A percentile compares a stretch with the other conserved stretches of the same genome.
Conservation (phyloP, 1,140 invertebrate species). For the Calosoma granatense region DNA sequence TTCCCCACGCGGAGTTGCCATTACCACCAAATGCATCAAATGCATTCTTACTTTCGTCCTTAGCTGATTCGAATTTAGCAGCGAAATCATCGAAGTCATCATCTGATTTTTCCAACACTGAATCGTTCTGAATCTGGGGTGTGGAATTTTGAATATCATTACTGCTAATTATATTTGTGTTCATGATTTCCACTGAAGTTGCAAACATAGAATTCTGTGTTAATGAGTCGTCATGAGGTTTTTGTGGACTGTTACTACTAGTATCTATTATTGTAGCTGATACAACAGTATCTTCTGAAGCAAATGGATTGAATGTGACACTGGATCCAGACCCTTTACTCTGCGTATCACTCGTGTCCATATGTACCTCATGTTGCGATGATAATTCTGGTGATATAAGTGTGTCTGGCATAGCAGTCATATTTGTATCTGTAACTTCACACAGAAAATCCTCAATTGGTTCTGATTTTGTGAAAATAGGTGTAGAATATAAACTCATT, state of each 20-base stretch:
- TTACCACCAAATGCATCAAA: slow-evolving; percentile 39
- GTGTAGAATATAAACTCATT: slow-evolving; percentile 48
- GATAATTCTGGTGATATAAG: slow-evolving; percentile 27
- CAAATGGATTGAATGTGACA: slow-evolving; percentile 39
- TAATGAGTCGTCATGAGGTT: slow-evolving; percentile 6
- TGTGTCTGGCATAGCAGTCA: not conserved
- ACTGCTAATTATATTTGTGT: not conserved
- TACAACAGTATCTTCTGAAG: slow-evolving; percentile 31
- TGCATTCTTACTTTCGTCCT: slow-evolving; percentile 39
- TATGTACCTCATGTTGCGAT: slow-evolving; percentile 27
- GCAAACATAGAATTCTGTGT: slow-evolving; percentile 5
- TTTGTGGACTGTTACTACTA: not conserved
- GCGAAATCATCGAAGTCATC: slow-evolving; percentile 77
- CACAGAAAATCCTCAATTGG: slow-evolving; percentile 27
- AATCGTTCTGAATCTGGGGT: not conserved
- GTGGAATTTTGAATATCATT: slow-evolving; percentile 3
- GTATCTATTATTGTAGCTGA: not conserved
- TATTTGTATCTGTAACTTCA: slow-evolving; percentile 15
- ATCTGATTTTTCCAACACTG: slow-evolving; percentile 6
- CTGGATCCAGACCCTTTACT: slow-evolving; percentile 33
- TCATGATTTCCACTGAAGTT: slow-evolving; percentile 14
- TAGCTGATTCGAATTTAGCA: slow-evolving; percentile 68
- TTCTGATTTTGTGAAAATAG: slow-evolving; percentile 31
- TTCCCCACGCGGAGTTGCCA: slow-evolving; percentile 14
- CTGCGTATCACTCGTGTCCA: slow-evolving; percentile 33